Conservation (phyloP, 2,113 vertebrate genomes). For the Syngnathus floridae region DNA sequence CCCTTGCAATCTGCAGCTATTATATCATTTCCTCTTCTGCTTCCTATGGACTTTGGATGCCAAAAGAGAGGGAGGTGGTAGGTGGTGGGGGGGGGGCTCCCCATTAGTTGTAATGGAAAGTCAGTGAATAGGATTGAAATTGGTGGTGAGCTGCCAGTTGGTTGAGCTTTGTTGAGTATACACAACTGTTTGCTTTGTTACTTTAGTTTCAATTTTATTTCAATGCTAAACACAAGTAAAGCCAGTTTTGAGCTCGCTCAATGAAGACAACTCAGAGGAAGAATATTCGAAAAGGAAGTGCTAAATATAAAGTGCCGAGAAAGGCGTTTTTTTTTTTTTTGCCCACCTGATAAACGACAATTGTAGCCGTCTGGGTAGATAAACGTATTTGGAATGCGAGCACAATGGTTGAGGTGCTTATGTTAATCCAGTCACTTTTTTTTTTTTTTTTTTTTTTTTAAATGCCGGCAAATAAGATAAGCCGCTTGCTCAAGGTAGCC, state of each 20-base stretch:
- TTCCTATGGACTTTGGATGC: constrained; percentile 73
- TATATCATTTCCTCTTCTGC: constrained; percentile 78
- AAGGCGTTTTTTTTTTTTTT: constrained; percentile 85
- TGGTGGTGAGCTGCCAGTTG: neutral
- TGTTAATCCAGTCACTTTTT: constrained; percentile 65
- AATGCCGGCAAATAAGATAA: constrained; percentile 61
- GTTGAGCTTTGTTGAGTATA: no score
- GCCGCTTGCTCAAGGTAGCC: constrained; percentile 62
- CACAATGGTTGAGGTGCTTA: constrained; percentile 71
- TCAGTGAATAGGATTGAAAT: neutral
- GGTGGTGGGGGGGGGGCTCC: neutral
- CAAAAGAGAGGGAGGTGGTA: constrained; percentile 49
- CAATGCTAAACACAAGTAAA: neutral
- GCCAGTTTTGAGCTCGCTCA: neutral
- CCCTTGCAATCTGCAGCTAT: constrained; percentile 61
- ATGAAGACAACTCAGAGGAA: neutral
- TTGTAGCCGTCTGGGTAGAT: constrained; percentile 49
- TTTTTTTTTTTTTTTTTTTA: constrained; percentile 10
- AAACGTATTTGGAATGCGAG: constrained; percentile 63
- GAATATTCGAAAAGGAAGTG: constrained; percentile 47
- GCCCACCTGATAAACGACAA: constrained; percentile 86
- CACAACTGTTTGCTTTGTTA: no score
- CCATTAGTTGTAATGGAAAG: neutral
- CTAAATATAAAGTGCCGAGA: constrained; percentile 88
- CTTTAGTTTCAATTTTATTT: no score